These are phyloP conservation scores for Physocephala rufipes DNA, from an alignment of 2,888 invertebrate species.

Conservation along the genomic window DNA sequence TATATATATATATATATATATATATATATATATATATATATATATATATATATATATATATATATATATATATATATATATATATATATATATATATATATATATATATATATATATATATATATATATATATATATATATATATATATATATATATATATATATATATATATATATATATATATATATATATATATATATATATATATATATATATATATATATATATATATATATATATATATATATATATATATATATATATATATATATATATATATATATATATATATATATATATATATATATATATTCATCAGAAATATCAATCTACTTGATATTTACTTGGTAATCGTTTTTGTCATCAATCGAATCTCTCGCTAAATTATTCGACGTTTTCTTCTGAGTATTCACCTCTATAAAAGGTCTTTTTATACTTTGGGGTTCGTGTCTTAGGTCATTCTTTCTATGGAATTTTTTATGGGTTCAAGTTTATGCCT, in stretches of 20 bases:
- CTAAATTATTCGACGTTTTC: neutral
- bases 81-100: conserved; percentile 1
- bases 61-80: no score
- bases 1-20: no score
- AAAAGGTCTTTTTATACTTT: neutral
- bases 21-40: no score
- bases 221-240: conserved; percentile 1
- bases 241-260: conserved; percentile 1
- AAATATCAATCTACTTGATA: neutral
- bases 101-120: conserved; percentile 1
- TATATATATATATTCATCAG: neutral
- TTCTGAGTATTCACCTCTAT: neutral
- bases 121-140: conserved; percentile 1
- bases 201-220: conserved; percentile 1
- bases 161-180: conserved; percentile 1
- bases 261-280: conserved; percentile 1
- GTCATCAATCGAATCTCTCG: neutral
- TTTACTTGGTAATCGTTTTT: neutral
- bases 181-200: conserved; percentile 1
- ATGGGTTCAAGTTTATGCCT: conserved; percentile 11
- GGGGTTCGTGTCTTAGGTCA: neutral
- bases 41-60: no score
- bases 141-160: conserved; percentile 1
- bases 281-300: conserved; percentile 1
- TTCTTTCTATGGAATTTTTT: neutral